Conservation (phyloP, 1,140 invertebrate genomes). For the Drosophila nannoptera region DNA sequence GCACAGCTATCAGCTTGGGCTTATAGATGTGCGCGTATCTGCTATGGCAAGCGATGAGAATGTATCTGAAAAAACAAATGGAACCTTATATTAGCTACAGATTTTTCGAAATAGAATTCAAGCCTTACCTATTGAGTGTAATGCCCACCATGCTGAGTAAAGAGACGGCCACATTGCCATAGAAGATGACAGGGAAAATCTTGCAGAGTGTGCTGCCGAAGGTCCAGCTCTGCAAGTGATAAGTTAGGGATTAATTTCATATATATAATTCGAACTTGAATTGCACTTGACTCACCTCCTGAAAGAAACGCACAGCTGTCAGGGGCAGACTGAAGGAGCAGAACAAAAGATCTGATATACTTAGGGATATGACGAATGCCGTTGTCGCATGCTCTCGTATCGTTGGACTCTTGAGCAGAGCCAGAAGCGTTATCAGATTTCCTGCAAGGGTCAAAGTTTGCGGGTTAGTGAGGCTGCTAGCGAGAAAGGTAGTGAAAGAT, state of each 20-base stretch:
- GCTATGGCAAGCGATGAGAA: slow-evolving; percentile 88
- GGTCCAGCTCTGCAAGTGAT: slow-evolving; percentile 83
- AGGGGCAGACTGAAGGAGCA: slow-evolving; percentile 91
- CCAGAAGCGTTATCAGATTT: slow-evolving; percentile 89
- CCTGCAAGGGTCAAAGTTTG: slow-evolving; percentile 80
- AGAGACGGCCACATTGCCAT: slow-evolving; percentile 92
- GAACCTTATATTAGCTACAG: too few relatives aligned
- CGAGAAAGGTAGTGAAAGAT: background rate
- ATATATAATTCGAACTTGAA: background rate
- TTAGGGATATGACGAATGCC: slow-evolving; percentile 91
- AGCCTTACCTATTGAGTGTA: slow-evolving; percentile 88
- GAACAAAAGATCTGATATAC: slow-evolving; percentile 91
- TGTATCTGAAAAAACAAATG: slow-evolving; percentile 83
- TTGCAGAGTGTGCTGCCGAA: slow-evolving; percentile 88
- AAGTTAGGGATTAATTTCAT: background rate
- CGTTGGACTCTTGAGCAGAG: slow-evolving; percentile 86
- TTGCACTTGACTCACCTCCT: slow-evolving; percentile 80
- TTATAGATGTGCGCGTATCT: slow-evolving; percentile 88
- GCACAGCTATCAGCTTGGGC: slow-evolving; percentile 84
- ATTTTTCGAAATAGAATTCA: background rate
- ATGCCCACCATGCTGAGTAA: slow-evolving; percentile 93
- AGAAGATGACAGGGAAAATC: slow-evolving; percentile 93
- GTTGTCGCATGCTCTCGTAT: slow-evolving; percentile 90
- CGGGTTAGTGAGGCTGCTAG: background rate
- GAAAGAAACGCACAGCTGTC: slow-evolving; percentile 89